Base-by-base conservation (phyloP, 2,797 vertebrate genomes). In the Dendrocincla tyrannina region DNA sequence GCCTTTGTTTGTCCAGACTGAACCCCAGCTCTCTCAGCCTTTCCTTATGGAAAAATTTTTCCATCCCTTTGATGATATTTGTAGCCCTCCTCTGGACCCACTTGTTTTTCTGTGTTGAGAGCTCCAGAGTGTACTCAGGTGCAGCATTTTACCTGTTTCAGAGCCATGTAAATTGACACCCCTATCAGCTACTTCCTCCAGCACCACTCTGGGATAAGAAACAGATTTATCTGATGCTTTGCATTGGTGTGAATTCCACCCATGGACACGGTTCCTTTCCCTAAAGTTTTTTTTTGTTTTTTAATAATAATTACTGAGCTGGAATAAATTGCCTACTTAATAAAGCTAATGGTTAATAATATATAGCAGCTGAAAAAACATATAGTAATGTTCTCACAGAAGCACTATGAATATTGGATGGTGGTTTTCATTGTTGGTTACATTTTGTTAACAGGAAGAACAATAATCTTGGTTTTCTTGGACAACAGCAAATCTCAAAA, bases 401-500 rank as follows among this genome's bases (percentile, higher is more conserved):
- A 93, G 35, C 58, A 28, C 55, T 72, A 2, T 41, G 76, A 89
- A 76, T n/a, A 46, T 32, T 60, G 3, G 17, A 33, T 33, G 10
- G 62, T 85, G 27, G 1, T 14, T 84, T 93, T 88, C 86, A 66
- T 84, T 90, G 13, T 67, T 84, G 44, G 30, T 88, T 94, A 79
- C 25, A 42, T 86, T 92, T 84, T 69, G 60, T 88, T 86, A 91
- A 58, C 24, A 91, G 49, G 33, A 94, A 87, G 35, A 84, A 35
- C 55, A 93, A 80, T 70, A 82, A 49, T 76, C 39, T 88, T 19
- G 1, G 33, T 76, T 79, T 94, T 95, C 56, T 93, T 78, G 53
- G 44, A 50, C 50, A 86, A 91, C 17, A 92, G 18, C 37, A 77
- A 91, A 70, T 47, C 56, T 96, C 41, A 92, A 94, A 85, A 92